These are phyloP conservation scores for Caenorhabditis sp. DNA, from an alignment of 2,888 invertebrate genomes.

Conservation along the genomic window DNA sequence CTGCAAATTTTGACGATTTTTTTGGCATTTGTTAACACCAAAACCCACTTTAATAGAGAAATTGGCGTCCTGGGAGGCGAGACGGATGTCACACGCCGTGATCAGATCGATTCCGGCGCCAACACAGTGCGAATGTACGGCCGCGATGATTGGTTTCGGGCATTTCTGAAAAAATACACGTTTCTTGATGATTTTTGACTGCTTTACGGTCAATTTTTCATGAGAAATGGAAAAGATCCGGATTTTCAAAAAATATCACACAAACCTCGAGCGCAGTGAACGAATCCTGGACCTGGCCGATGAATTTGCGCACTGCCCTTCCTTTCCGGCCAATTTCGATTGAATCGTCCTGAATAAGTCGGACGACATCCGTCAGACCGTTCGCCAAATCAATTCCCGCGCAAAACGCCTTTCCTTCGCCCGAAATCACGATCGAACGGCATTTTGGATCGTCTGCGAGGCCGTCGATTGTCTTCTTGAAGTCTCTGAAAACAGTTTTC, in stretches of 20 bases:
- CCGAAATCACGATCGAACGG: conserved; percentile 89
- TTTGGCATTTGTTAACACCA: background rate
- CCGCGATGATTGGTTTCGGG: conserved; percentile 90
- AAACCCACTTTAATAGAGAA: conserved; percentile 87
- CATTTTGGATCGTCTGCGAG: conserved; percentile 88
- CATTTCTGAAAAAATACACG: conserved; percentile 83
- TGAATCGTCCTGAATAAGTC: conserved; percentile 55
- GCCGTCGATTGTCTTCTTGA: conserved; percentile 87
- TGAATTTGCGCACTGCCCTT: conserved; percentile 50
- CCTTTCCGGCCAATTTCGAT: conserved; percentile 66
- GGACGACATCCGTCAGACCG: conserved; percentile 61
- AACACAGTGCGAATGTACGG: conserved; percentile 90
- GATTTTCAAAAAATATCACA: background rate
- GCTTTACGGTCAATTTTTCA: background rate
- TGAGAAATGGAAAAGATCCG: background rate
- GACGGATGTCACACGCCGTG: conserved; percentile 91
- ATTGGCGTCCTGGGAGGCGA: conserved; percentile 91
- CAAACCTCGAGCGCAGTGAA: conserved; percentile 65
- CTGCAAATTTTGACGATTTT: conserved; percentile 59
- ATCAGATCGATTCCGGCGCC: conserved; percentile 93
- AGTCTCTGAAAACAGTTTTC: conserved; percentile 83
- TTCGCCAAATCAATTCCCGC: conserved; percentile 87
- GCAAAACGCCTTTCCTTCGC: conserved; percentile 89
- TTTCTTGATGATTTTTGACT: background rate
- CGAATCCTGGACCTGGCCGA: conserved; percentile 58